Evolutionary conservation across 2,888 invertebrate genomes (phyloP), one percentile per base, ranked within the genome.

Genomic region (Microctonus hyperodae): DNA sequence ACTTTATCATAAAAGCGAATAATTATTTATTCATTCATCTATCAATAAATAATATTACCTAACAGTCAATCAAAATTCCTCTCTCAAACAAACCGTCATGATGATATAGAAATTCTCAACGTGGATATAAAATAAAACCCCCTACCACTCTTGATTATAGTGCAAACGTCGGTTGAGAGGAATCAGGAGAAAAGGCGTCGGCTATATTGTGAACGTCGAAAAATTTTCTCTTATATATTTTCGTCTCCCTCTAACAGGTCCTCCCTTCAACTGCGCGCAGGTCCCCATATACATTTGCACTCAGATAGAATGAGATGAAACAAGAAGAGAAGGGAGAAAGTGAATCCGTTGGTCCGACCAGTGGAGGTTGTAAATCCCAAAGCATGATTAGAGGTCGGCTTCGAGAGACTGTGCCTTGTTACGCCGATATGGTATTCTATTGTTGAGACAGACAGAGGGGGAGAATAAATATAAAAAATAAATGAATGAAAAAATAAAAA

Each of bases 301-400:
- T 62, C 66, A 57, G 31, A 65, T 40, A 61, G 56, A 64, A 56
- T 25, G 58, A 57, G 48, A 20, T 33, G 60, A 9, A 23, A 11
- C 25, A 11, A 57, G 37, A 37, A 20, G 59, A 64, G 37, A 35
- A 69, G 65, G 50, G 44, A 67, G 67, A 44, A 55, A 63, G 53
- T 40, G 51, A 53, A 44, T 20, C 20, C 33, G 57, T 51, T 67
- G 63, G 56, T 53, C 56, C 53, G 48, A 37, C 48, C 59, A 65
- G 70, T 64, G 64, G 70, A 72, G 74, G 76, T 70, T 70, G 74
- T 79, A 80, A 80, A 81, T 81, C 75, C 75, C 72, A 56, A 60
- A 70, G 73, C 74, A 75, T 79, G 79, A 79, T 81, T 80, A 79
- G 78, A 80, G 79, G 80, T 78, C 80, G 79, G 79, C 74, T 64